These are phyloP conservation scores for Fissipunctia ypsillon DNA, from an alignment of 2,888 invertebrate species.

Conservation along the genomic window DNA sequence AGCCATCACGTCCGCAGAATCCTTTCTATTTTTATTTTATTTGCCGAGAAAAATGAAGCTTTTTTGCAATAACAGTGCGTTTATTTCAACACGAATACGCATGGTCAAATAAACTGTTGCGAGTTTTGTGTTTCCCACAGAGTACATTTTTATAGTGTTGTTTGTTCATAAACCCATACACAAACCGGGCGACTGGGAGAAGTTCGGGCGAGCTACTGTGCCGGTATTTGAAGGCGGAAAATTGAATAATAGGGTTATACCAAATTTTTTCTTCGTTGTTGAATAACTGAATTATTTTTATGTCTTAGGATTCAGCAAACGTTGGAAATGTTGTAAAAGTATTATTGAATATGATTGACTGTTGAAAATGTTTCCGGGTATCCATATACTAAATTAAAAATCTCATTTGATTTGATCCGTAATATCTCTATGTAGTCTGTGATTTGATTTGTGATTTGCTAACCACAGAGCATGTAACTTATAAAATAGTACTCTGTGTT, in stretches of 20 bases:
- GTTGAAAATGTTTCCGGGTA: conserved; percentile 6
- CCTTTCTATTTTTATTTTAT: background rate
- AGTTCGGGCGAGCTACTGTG: background rate
- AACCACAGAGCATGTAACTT: no score
- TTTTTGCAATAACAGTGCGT: background rate
- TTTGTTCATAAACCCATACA: background rate
- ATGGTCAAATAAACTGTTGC: no score
- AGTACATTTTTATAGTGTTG: no score
- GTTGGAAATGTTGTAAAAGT: background rate
- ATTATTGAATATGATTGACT: background rate
- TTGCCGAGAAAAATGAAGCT: no score
- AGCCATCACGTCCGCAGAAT: background rate
- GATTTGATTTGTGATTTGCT: no score
- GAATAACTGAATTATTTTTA: background rate
- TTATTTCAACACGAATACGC: no score
- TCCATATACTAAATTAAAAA: conserved; percentile 16
- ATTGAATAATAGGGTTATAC: background rate
- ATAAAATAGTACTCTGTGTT: no score
- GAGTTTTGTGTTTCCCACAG: no score
- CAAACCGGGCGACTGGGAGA: background rate
- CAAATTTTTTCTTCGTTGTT: background rate
- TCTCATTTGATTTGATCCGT: background rate
- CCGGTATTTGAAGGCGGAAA: background rate
- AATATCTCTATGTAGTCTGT: no score
- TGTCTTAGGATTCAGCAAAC: background rate